Evolutionary conservation across 2,888 invertebrate genomes (phyloP), one percentile per base, ranked within the genome.

Genomic region (Brachylomia viminalis): DNA sequence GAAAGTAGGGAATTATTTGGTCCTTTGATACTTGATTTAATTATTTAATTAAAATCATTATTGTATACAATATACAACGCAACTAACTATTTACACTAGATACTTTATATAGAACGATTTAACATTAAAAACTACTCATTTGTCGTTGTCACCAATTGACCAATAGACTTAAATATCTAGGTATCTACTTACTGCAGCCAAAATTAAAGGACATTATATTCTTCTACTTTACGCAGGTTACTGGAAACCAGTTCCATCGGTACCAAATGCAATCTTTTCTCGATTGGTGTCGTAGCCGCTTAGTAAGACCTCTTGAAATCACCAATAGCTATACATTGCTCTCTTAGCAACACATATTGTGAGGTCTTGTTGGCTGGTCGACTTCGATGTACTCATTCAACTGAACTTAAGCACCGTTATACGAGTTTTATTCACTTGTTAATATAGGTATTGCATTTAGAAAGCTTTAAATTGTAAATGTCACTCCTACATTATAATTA

Each of bases 321-420:
- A 70, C 76, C 72, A 76, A 49, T 54, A n/a, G 61, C 17, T 72
- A 49, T n/a, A 70, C 56, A 74, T 71, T 56, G 2, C 67, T 61
- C 42, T 80, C 42, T 56, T 27, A 49, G 42, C 71, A 75, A 84
- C 81, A 79, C 54, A 82, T 79, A 77, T 72, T 64, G 38, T 64
- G 61, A 74, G 83, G 54, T 86, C 86, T 80, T 77, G 74, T 64
- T 42, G 8, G 49, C 70, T 84, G 87, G 85, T 62, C 70, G 23
- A 68, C 61, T 69, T 69, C 62, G 45, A 75, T 30, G 79, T 67
- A 80, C 84, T 77, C 79, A 85, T 84, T 88, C 80, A 80, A 83
- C 77, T 83, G 83, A 86, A 86, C 79, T 86, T 82, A 85, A 80
- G 68, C 66, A 84, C 85, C 82, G 88, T 87, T 87, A 87, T 83